Conservation (phyloP, 2,113 vertebrate genomes). For the Sylvietta virens region DNA sequence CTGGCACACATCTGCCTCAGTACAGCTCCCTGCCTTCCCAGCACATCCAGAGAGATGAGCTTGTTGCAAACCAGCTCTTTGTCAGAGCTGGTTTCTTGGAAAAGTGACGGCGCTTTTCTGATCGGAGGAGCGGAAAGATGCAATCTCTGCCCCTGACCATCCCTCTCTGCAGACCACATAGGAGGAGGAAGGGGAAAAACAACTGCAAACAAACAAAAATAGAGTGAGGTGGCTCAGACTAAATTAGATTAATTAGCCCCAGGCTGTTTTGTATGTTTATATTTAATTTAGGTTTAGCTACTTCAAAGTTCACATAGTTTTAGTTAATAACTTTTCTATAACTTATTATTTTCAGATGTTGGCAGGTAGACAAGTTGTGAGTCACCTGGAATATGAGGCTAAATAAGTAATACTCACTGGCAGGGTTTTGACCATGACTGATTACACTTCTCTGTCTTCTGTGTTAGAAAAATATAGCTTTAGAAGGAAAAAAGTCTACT, state of each 20-base stretch:
- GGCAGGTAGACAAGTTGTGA: slow-evolving; percentile 63
- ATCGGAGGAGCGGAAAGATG: neutral
- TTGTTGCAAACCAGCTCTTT: neutral
- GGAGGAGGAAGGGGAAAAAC: slow-evolving; percentile 33
- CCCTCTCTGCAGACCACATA: slow-evolving; percentile 16
- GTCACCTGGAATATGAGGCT: slow-evolving; percentile 62
- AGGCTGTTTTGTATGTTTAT: slow-evolving; percentile 50
- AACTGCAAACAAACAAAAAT: slow-evolving; percentile 56
- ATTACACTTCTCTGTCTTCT: slow-evolving; percentile 56
- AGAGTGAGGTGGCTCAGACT: slow-evolving; percentile 16
- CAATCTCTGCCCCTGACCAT: neutral
- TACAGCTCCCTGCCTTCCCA: neutral
- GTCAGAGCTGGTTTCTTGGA: neutral
- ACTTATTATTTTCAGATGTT: slow-evolving; percentile 66
- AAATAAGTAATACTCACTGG: slow-evolving; percentile 61
- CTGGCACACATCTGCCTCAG: neutral
- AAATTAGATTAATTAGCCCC: slow-evolving; percentile 55
- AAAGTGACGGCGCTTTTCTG: neutral
- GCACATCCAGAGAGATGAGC: neutral
- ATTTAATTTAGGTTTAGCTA: slow-evolving; percentile 68
- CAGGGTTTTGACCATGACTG: slow-evolving; percentile 55
- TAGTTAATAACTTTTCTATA: slow-evolving; percentile 67
- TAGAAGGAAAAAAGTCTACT: slow-evolving; percentile 37
- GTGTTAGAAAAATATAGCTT: slow-evolving; percentile 55
- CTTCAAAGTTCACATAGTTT: slow-evolving; percentile 61